A percentile compares a stretch with the other conserved stretches of the same genome.
These are phyloP conservation scores for Acipenser oxyrinchus DNA, from an alignment of 2,797 vertebrate species.

Conservation along the genomic window DNA sequence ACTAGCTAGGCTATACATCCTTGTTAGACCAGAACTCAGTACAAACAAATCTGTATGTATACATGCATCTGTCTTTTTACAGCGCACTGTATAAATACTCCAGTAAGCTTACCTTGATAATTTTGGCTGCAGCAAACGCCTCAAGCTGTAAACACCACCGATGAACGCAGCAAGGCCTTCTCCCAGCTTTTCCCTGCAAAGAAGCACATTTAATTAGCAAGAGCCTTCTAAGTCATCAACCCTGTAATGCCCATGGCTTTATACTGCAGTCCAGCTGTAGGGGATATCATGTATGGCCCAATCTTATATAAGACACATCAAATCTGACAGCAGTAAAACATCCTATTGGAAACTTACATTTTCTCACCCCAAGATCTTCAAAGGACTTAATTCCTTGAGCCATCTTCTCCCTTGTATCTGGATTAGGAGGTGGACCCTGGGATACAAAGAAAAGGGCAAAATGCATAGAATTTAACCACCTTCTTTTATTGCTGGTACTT, in stretches of 20 bases:
- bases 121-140: conserved; percentile 80
- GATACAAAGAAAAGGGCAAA: conserved; percentile 3
- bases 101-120: conserved; percentile 66
- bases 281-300: too few species aligned
- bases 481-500: too few species aligned
- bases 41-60: too few species aligned
- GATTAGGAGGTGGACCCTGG: conserved; percentile 87
- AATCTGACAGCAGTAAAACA: not conserved
- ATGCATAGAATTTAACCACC: too few species aligned
- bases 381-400: conserved; percentile 61
- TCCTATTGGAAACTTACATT: conserved; percentile 59
- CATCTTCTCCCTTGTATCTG: conserved; percentile 69
- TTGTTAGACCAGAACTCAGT: too few species aligned
- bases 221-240: too few species aligned
- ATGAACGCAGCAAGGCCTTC: conserved; percentile 62
- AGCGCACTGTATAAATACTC: too few species aligned
- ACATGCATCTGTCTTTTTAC: too few species aligned
- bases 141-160: conserved; percentile 67
- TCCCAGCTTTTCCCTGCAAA: conserved; percentile 75
- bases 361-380: conserved; percentile 53
- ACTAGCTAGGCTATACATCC: too few species aligned
- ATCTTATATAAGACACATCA: too few species aligned
- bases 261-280: too few species aligned
- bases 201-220: not conserved
- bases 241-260: too few species aligned